phyloP scores from a whole-genome alignment of 2,888 invertebrate genomes.

The Malthinus flaveolus region DNA sequence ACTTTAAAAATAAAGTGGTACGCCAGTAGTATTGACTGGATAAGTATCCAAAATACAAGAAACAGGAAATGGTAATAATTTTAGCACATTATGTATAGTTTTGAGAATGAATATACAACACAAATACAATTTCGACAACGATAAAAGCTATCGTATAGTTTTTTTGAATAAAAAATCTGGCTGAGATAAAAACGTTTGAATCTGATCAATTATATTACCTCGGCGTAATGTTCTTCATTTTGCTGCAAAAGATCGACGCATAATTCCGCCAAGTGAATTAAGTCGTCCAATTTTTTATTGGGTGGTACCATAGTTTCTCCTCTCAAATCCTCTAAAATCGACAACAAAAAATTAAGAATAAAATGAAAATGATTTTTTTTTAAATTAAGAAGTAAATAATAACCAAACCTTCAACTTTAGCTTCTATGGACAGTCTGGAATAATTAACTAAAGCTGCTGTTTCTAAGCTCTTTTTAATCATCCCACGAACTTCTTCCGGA shows the following conservation, averaged over 20 bases:
- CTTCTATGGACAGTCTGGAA: conserved; percentile 92
- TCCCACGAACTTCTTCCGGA: conserved; percentile 90
- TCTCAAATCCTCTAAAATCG: conserved; percentile 70
- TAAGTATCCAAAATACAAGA: background rate
- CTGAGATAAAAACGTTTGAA: background rate
- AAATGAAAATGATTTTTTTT: conserved; percentile 1
- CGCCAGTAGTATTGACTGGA: background rate
- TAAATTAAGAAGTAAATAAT: conserved; percentile 3
- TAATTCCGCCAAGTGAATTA: conserved; percentile 95
- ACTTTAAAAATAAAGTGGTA: too few species aligned
- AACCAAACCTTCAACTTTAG: conserved; percentile 92
- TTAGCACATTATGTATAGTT: background rate
- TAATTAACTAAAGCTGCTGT: conserved; percentile 98
- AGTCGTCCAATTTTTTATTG: conserved; percentile 90
- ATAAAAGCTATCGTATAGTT: conserved; percentile 2
- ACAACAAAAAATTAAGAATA: conserved; percentile 1
- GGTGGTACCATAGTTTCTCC: conserved; percentile 84
- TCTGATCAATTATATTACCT: conserved; percentile 71
- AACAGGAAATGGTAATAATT: background rate
- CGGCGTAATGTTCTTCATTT: conserved; percentile 99
- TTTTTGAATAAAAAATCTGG: background rate
- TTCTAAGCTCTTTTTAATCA: conserved; percentile 97
- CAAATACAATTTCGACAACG: conserved; percentile 1
- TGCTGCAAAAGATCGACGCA: conserved; percentile 98
- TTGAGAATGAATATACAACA: background rate